These are phyloP conservation scores for Cyprinodon variegatus DNA, from an alignment of 2,113 vertebrate species.

Conservation along the genomic window DNA sequence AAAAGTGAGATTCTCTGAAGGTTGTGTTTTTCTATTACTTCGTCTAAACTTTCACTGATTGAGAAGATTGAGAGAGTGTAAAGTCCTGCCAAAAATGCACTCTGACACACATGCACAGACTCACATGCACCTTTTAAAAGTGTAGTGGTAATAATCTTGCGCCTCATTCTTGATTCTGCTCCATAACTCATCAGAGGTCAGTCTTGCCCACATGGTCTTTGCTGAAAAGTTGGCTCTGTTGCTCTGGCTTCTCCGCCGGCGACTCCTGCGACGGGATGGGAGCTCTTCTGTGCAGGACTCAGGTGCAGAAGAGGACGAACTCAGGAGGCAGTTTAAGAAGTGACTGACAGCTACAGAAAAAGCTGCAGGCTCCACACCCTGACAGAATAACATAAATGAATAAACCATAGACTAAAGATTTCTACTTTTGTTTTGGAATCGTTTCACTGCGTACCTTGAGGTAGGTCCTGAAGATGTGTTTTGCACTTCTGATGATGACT, in stretches of 20 bases:
- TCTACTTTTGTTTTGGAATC: not conserved
- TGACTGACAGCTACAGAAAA: conserved; percentile 94
- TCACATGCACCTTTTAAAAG: conserved; percentile 82
- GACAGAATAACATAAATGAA: conserved; percentile 2
- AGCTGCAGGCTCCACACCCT: conserved; percentile 92
- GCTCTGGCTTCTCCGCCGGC: conserved; percentile 82
- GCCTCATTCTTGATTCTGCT: conserved; percentile 87
- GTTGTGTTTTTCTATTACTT: conserved; percentile 83
- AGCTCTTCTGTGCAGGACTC: conserved; percentile 88
- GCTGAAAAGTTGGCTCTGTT: conserved; percentile 67
- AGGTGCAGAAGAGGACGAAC: conserved; percentile 86
- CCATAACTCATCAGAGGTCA: conserved; percentile 91
- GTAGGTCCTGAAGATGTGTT: conserved; percentile 94
- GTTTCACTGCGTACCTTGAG: conserved; percentile 82
- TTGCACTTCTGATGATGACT: conserved; percentile 91
- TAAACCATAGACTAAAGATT: not conserved
- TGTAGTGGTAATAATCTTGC: conserved; percentile 87
- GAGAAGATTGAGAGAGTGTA: conserved; percentile 38
- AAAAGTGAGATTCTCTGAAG: conserved; percentile 93
- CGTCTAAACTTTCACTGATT: conserved; percentile 87
- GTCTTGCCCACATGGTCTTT: conserved; percentile 86
- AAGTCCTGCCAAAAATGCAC: conserved; percentile 11
- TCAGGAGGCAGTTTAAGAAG: conserved; percentile 96
- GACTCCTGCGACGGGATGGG: conserved; percentile 88
- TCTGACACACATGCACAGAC: conserved; percentile 4